Base-by-base conservation (phyloP, 2,797 vertebrate genomes). In the Pachyuromys duprasi region DNA sequence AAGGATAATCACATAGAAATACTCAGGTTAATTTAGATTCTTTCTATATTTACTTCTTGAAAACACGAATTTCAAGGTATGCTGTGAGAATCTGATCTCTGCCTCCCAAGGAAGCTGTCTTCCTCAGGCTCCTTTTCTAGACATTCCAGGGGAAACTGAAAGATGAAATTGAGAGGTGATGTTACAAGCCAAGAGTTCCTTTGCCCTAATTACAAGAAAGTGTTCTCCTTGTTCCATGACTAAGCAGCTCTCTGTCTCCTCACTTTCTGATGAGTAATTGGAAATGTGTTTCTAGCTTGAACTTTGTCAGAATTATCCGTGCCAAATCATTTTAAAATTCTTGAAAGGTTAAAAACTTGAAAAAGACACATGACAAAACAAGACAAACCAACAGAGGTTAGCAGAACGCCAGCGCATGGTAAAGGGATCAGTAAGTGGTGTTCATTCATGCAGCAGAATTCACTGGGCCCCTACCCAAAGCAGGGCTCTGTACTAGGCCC, bases 201-300 rank as follows among this genome's bases (percentile, higher is more conserved):
- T 90, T 93, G 88, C 33, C 70, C 84, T 92, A 87, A 91, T 94
- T 94, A 86, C n/a, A 69, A 74, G 67, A 90, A 96, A 95, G 42
- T 79, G 53, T 33, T 96, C 86, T 67, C 67, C 69, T 60, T 89
- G 78, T n/a, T 74, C 55, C 57, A 13, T 92, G 95, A 96, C 82
- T 94, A 95, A 96, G 74, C 69, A 45, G 31, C 89, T 92, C 93
- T 83, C 87, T 86, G 53, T 65, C 15, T 28, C 86, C 65, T 97
- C 83, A 57, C 79, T 95, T 95, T 97, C 93, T 94, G 89, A 87
- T 95, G 79, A 96, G 82, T 96, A 91, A 96, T 84, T 92, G 89
- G 12, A 86, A 94, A 89, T 45, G 13, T 39, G 20, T 79, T 78
- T 90, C 94, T 94, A 39, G 26, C 57, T 93, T 93, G 93, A 91